Conservation (phyloP, 2,888 invertebrate species). For the Netelia virgata region DNA sequence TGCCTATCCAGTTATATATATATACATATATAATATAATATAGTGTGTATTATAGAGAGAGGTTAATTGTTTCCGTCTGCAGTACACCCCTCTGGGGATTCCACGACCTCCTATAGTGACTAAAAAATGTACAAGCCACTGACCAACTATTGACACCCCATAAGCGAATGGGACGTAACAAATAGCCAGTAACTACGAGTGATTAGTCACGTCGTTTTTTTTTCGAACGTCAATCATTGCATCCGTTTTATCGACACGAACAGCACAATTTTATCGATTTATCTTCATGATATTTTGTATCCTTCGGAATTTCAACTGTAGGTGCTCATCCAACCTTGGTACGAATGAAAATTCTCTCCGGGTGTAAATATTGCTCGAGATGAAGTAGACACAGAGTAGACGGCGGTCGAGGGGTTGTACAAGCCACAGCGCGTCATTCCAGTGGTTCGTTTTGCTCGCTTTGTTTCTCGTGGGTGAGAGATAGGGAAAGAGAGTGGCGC, state of each 20-base stretch:
- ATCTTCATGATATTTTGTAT: constrained; percentile 5
- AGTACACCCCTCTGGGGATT: constrained; percentile 23
- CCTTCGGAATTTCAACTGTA: constrained; percentile 7
- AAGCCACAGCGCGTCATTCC: constrained; percentile 47
- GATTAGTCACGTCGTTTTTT: constrained; percentile 4
- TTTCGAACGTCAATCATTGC: not conserved
- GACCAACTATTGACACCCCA: constrained; percentile 15
- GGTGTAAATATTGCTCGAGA: not conserved
- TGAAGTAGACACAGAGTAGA: constrained; percentile 10
- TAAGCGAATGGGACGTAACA: not conserved
- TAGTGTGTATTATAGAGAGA: constrained; percentile 30
- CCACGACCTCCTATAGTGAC: not conserved
- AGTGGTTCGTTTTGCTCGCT: constrained; percentile 54
- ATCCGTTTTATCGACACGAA: not conserved
- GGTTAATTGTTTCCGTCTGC: constrained; percentile 59
- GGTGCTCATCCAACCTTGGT: constrained; percentile 8
- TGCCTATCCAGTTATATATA: not conserved
- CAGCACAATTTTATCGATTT: constrained; percentile 15
- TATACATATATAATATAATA: not conserved
- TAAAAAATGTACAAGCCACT: not conserved
- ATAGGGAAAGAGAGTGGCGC: constrained; percentile 25
- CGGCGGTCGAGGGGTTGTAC: constrained; percentile 9
- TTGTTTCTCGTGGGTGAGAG: constrained; percentile 42
- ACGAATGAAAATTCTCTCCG: not conserved
- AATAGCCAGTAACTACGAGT: constrained; percentile 5